Evolutionary conservation across 92 coral and sea anemone genomes (phyloP).

Genomic region (Zoanthus solanderi): DNA sequence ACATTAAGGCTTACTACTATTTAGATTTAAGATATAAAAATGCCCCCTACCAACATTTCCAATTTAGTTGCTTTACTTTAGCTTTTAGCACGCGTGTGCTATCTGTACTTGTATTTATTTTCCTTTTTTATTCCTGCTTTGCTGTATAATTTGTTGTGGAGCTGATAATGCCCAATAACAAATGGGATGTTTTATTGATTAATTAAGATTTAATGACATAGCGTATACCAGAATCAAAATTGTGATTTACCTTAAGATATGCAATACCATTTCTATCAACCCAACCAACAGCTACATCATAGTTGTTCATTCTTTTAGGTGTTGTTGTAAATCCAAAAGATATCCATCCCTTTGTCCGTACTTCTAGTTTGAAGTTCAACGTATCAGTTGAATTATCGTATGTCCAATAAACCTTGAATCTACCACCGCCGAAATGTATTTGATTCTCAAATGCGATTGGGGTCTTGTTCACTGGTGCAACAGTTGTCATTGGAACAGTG

Average conservation of each 20-base stretch:
- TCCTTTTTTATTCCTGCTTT: too few species aligned
- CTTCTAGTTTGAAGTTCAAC: constrained; percentile 16
- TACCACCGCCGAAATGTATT: constrained; percentile 2
- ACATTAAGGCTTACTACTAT: too few species aligned
- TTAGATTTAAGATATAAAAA: too few species aligned
- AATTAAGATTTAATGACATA: too few species aligned
- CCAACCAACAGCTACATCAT: constrained; percentile 25
- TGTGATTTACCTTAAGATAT: not conserved
- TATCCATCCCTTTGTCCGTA: constrained; percentile 7
- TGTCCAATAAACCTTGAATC: not conserved
- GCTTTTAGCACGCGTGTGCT: too few species aligned
- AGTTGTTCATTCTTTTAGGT: constrained; percentile 13
- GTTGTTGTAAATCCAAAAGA: constrained; percentile 18
- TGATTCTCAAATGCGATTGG: not conserved
- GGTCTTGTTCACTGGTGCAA: not conserved
- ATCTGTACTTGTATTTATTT: too few species aligned
- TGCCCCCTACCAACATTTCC: too few species aligned
- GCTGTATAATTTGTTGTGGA: too few species aligned
- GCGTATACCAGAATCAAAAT: too few species aligned
- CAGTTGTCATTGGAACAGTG: too few species aligned
- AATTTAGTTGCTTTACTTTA: too few species aligned
- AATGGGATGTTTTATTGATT: not conserved
- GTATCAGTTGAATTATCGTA: not conserved
- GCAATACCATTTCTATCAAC: not conserved
- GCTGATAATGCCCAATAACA: too few species aligned